Conservation (phyloP, 1,140 invertebrate species). For the Popillia japonica region DNA sequence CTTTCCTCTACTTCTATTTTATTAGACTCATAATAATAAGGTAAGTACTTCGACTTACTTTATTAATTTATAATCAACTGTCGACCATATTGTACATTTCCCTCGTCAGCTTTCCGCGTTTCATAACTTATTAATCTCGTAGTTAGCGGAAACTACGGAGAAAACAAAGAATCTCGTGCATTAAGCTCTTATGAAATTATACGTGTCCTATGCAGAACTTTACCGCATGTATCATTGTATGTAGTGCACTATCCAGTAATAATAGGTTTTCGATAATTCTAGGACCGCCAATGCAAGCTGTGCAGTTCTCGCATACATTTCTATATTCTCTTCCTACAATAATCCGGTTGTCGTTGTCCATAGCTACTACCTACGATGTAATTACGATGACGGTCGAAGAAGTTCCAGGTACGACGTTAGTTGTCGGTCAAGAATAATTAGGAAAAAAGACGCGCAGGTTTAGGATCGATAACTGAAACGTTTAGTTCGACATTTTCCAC, state of each 20-base stretch:
- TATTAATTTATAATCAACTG: conserved; percentile 22
- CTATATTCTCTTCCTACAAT: not conserved
- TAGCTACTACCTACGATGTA: not conserved
- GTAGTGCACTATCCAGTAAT: conserved; percentile 15
- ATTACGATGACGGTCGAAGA: conserved; percentile 7
- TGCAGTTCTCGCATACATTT: conserved; percentile 26
- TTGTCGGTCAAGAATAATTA: not conserved
- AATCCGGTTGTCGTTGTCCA: not conserved
- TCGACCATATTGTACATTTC: conserved; percentile 21
- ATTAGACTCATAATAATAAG: conserved; percentile 14
- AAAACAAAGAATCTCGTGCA: conserved; percentile 31
- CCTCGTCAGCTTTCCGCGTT: conserved; percentile 21
- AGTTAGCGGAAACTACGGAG: not conserved
- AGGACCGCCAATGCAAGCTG: not conserved
- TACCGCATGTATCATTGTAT: not conserved
- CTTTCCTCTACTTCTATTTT: not conserved
- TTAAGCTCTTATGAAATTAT: conserved; percentile 15
- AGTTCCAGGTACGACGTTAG: not conserved
- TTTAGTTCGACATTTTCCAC: not conserved
- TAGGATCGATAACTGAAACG: conserved; percentile 2
- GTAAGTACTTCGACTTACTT: conserved; percentile 24
- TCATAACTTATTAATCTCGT: conserved; percentile 20
- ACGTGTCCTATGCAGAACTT: not conserved
- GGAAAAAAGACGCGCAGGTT: not conserved
- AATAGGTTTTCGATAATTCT: not conserved